Conservation (phyloP, 2,113 vertebrate species). For the Amazona vittata region DNA sequence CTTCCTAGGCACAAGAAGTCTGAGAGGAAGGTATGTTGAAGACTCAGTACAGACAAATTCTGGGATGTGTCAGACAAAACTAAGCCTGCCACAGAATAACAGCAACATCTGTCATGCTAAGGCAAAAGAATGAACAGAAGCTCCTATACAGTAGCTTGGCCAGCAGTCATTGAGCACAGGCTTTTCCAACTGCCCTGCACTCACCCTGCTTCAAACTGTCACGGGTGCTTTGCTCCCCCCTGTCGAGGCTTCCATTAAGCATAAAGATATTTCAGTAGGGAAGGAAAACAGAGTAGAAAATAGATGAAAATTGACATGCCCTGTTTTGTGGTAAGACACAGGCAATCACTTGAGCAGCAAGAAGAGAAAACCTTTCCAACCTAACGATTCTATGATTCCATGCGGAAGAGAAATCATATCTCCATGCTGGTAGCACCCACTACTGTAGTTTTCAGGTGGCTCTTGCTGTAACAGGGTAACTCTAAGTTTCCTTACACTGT, state of each 20-base stretch:
- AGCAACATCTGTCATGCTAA: background rate
- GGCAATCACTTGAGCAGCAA: background rate
- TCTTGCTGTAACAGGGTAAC: background rate
- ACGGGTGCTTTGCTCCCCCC: background rate
- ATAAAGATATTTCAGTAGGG: background rate
- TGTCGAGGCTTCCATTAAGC: background rate
- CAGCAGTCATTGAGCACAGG: rapidly evolving
- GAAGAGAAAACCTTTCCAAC: background rate
- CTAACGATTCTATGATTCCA: no score
- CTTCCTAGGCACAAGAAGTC: background rate
- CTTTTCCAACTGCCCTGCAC: background rate
- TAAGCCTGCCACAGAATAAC: background rate
- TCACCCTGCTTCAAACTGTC: background rate
- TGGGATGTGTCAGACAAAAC: background rate
- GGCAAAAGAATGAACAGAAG: background rate
- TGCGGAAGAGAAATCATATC: background rate
- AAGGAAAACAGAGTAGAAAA: background rate
- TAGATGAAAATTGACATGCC: background rate
- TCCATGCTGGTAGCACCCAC: background rate
- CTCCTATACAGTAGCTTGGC: background rate
- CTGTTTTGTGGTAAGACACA: background rate
- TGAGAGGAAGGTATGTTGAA: background rate
- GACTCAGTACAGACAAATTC: background rate
- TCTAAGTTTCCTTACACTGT: background rate
- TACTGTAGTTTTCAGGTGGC: rapidly evolving